phyloP scores from a whole-genome alignment of 1,140 invertebrate species.

The Nasonia vitripennis region DNA sequence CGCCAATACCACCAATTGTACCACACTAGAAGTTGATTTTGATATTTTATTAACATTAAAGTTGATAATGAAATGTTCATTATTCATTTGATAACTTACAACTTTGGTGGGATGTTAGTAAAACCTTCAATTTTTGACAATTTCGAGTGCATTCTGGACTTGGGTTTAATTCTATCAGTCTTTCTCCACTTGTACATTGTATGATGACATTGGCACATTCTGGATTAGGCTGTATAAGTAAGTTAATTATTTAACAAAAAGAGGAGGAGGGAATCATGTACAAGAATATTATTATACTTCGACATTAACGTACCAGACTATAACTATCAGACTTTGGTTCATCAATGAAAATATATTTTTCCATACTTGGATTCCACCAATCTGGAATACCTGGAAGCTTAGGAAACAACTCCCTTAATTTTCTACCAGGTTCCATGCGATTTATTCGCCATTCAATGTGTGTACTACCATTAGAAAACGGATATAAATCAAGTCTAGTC shows the following conservation, averaged over 20 bases:
- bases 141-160: constrained; percentile 80
- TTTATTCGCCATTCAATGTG: constrained; percentile 82
- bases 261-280: constrained; percentile 30
- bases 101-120: constrained; percentile 80
- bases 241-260: background rate
- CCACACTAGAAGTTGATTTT: constrained; percentile 79
- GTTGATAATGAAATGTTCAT: constrained; percentile 45
- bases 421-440: constrained; percentile 79
- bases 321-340: constrained; percentile 78
- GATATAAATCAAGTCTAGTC: constrained; percentile 60
- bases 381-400: constrained; percentile 78
- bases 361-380: constrained; percentile 81
- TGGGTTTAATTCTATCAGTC: constrained; percentile 80
- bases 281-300: background rate
- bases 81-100: constrained; percentile 76
- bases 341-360: constrained; percentile 84
- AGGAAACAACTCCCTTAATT: constrained; percentile 80
- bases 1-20: constrained; percentile 92
- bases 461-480: constrained; percentile 58
- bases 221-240: constrained; percentile 78
- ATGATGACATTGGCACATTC: constrained; percentile 86
- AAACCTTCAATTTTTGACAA: constrained; percentile 80
- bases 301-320: constrained; percentile 72
- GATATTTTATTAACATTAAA: constrained; percentile 21
- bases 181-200: constrained; percentile 79